Conservation (phyloP, 2,888 invertebrate species). For the Conus canariensis region DNA sequence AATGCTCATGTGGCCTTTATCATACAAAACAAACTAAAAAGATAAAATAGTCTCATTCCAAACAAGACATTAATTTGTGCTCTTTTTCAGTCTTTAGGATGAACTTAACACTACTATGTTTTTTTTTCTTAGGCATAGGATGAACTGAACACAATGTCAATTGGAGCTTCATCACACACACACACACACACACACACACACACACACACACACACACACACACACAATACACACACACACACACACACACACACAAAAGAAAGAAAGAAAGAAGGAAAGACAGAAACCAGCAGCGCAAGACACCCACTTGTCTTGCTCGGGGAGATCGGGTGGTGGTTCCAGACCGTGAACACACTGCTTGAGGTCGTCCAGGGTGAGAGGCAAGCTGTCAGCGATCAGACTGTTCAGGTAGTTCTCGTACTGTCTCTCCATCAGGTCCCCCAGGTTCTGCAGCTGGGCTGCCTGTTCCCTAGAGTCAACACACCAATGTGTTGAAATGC, state of each 20-base stretch:
- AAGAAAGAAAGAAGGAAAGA: no score
- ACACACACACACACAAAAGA: neutral
- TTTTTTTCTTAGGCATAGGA: no score
- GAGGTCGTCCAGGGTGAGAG: constrained; percentile 36
- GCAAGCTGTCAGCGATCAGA: constrained; percentile 41
- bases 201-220: neutral
- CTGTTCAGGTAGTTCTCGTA: constrained; percentile 52
- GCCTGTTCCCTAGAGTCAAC: constrained; percentile 39
- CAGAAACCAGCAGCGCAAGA: neutral
- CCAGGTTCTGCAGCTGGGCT: constrained; percentile 44
- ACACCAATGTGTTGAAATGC: no score
- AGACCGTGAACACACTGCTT: constrained; percentile 46
- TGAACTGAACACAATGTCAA: no score
- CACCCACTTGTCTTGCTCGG: constrained; percentile 33
- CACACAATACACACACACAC: neutral
- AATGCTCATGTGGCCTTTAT: no score
- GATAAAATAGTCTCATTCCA: no score
- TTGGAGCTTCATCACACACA: neutral
- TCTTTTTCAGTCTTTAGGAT: no score
- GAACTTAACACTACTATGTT: no score
- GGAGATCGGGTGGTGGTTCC: constrained; percentile 41
- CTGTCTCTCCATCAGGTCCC: constrained; percentile 46
- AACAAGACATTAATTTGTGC: no score
- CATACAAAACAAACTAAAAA: no score
- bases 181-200: neutral